A percentile compares a stretch with the other conserved stretches of the same genome.
Evolutionary conservation across 2,113 vertebrate genomes (phyloP).

Genomic region (Nesoenas mayeri): DNA sequence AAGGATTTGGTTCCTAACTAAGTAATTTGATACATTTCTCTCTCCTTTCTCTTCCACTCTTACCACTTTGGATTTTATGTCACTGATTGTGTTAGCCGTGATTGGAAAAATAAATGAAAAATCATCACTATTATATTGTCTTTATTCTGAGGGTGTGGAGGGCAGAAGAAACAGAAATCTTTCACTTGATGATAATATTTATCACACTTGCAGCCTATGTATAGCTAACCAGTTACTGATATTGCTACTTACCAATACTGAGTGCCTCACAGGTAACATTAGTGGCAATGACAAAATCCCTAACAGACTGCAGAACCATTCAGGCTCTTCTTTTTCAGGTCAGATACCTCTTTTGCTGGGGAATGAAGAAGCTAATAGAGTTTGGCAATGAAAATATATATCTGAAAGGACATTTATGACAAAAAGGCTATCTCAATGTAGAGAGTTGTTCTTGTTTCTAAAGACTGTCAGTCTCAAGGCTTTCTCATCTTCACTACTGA

Average conservation of each 20-base stretch:
- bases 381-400: not conserved
- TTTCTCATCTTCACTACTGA: not conserved
- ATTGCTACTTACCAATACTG: not conserved
- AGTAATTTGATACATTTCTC: not conserved
- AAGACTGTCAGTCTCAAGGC: not conserved
- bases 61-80: not conserved
- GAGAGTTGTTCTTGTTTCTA: not conserved
- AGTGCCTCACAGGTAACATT: not conserved
- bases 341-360: not conserved
- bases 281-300: not conserved
- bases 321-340: not conserved
- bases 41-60: not conserved
- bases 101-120: not conserved
- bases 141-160: not conserved
- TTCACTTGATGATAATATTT: not conserved
- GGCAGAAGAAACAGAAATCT: not conserved
- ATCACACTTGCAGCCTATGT: not conserved
- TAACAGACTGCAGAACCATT: not conserved
- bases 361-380: not conserved
- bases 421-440: not conserved
- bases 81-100: not conserved
- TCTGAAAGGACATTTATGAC: not conserved
- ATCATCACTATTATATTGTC: not conserved
- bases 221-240: not conserved
- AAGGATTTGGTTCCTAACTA: not conserved